Base-by-base conservation (phyloP, 2,113 vertebrate species). In the Dascyllus trimaculatus region DNA sequence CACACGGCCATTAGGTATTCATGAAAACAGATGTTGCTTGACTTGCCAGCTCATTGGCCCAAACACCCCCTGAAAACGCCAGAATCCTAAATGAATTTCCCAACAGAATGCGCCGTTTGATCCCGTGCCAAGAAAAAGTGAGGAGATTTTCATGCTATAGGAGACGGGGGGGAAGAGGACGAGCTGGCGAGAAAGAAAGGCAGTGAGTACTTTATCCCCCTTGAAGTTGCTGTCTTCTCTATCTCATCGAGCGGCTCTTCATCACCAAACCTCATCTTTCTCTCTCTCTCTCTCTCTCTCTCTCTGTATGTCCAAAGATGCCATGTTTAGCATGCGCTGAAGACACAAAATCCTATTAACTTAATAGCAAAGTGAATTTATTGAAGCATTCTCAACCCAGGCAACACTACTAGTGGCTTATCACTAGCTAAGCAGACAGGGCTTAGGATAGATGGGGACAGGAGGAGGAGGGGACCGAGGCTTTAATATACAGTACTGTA, bases 1-100 rank as follows among this genome's bases (percentile, higher is more conserved):
- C 93, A 94, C 80, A 13, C 58, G 77, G 65, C 75, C 81, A 85
- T 90, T 88, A 92, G 83, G 77, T 88, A 93, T 91, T 93, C 88
- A 91, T 87, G 87, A 86, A 93, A 94, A 93, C 85, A 91, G 92
- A 93, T 92, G 88, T 90, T 81, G 84, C 58, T 80, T 75, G 76
- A 80, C 89, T 51, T 74, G 78, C 76, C 52, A 72, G 72, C 89
- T 81, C 81, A 89, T 75, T 91, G 88, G 89, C 80, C 56, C 80
- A 81, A 89, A 73, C 84, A 65, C 76, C 78, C 71, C 48, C 75
- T 24, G 35, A 81, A 88, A 91, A 89, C 81, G 80, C 77, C 88
- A 84, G 77, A 89, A 83, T 90, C 62, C 82, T 74, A 89, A 90
- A 92, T 90, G 78, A 88, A 90, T 90, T 82, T 89, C 48, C 74